A percentile compares a stretch with the other conserved stretches of the same genome.
Conservation (phyloP, 2,113 vertebrate species). For the Malurus cyaneus region DNA sequence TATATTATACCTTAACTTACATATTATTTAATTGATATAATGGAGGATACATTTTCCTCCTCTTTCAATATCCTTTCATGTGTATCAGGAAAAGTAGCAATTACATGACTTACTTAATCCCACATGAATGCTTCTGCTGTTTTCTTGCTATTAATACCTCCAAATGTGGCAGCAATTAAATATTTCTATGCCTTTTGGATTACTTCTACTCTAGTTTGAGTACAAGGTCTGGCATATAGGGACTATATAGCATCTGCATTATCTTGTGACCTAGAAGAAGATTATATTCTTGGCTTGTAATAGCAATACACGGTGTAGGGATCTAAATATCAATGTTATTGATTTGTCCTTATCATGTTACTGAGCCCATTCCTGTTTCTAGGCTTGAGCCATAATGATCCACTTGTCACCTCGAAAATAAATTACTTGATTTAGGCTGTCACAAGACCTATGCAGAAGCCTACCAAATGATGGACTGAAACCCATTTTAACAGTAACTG, state of each 20-base stretch:
- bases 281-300: not conserved
- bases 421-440: slow-evolving; percentile 7
- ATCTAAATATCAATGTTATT: slow-evolving; percentile 38
- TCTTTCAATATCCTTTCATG: not conserved
- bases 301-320: not conserved
- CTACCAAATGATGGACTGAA: not conserved
- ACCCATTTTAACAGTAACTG: not conserved
- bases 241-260: not conserved
- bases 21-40: not conserved
- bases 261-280: not conserved
- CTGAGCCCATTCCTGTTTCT: not conserved
- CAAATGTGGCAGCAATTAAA: not conserved
- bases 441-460: not conserved
- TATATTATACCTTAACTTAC: not conserved
- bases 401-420: not conserved
- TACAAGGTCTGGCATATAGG: not conserved
- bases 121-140: not conserved
- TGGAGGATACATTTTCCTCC: not conserved
- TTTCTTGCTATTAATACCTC: not conserved
- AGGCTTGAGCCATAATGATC: slow-evolving; percentile 15
- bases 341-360: slow-evolving; percentile 20
- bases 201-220: not conserved
- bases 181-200: not conserved
- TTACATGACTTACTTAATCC: not conserved
- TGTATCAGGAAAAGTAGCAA: not conserved